These are phyloP conservation scores for Drymodes brunneopygia DNA, from an alignment of 2,113 vertebrate genomes.

Conservation along the genomic window DNA sequence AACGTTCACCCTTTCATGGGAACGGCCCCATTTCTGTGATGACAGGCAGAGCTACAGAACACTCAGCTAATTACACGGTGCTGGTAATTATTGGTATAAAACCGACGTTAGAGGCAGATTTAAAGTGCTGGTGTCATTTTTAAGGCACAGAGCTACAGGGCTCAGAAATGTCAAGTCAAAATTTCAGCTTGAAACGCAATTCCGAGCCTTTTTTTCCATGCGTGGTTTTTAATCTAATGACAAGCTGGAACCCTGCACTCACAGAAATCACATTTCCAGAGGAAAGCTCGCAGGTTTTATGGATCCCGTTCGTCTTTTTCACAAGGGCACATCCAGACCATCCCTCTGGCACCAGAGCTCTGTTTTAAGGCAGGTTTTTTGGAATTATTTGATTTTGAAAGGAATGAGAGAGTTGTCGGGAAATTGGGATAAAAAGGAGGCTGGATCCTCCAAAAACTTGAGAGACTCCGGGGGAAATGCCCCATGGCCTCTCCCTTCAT, in stretches of 20 bases:
- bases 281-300: background rate
- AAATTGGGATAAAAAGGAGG: too few relatives aligned
- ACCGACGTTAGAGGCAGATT: background rate
- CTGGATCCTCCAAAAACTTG: too few relatives aligned
- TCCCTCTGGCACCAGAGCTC: background rate
- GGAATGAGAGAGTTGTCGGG: too few relatives aligned
- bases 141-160: conserved; percentile 25
- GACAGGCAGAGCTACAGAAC: conserved; percentile 33
- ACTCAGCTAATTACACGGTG: conserved; percentile 31
- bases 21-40: background rate
- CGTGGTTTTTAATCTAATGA: background rate
- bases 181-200: background rate
- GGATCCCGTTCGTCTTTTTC: background rate
- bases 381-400: background rate
- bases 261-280: background rate
- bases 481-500: too few relatives aligned
- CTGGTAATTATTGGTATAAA: conserved; percentile 25
- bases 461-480: too few relatives aligned
- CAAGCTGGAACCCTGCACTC: background rate
- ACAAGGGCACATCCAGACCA: too few relatives aligned
- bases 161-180: conserved; percentile 38
- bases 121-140: conserved; percentile 32
- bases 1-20: background rate
- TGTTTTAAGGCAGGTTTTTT: background rate
- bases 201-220: background rate